Evolutionary conservation across 2,797 vertebrate species (phyloP).

Genomic region (Hypotaenidia okinawae): DNA sequence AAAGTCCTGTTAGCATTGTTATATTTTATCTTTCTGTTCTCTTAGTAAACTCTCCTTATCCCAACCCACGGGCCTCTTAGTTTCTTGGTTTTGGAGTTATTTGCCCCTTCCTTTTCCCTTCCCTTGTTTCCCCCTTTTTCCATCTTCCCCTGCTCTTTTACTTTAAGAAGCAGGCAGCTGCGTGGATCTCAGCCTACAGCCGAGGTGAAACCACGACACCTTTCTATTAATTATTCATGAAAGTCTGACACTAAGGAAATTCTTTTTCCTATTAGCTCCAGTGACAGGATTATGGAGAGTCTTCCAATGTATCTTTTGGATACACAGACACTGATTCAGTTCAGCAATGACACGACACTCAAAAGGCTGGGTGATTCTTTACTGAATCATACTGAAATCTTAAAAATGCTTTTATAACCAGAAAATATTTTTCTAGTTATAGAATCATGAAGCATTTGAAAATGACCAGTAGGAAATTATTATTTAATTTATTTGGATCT

Average conservation of each 20-base stretch:
- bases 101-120: too few relatives aligned
- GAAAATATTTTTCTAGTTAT: not conserved
- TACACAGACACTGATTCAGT: not conserved
- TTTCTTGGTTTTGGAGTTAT: too few relatives aligned
- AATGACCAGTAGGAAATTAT: not conserved
- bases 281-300: not conserved
- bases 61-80: too few relatives aligned
- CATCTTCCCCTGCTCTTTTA: too few relatives aligned
- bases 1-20: too few relatives aligned
- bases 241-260: not conserved
- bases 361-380: not conserved
- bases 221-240: not conserved
- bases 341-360: not conserved
- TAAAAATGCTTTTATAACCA: not conserved
- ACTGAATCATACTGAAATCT: not conserved
- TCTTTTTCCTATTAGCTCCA: not conserved
- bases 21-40: too few relatives aligned
- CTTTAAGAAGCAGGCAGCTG: too few relatives aligned
- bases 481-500: too few relatives aligned
- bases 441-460: not conserved
- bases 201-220: too few relatives aligned
- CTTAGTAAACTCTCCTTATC: too few relatives aligned
- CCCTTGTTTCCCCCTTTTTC: too few relatives aligned
- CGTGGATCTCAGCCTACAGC: too few relatives aligned
- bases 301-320: not conserved